Evolutionary conservation across 2,113 vertebrate genomes (phyloP).

Genomic region (Larimichthys polyactis): DNA sequence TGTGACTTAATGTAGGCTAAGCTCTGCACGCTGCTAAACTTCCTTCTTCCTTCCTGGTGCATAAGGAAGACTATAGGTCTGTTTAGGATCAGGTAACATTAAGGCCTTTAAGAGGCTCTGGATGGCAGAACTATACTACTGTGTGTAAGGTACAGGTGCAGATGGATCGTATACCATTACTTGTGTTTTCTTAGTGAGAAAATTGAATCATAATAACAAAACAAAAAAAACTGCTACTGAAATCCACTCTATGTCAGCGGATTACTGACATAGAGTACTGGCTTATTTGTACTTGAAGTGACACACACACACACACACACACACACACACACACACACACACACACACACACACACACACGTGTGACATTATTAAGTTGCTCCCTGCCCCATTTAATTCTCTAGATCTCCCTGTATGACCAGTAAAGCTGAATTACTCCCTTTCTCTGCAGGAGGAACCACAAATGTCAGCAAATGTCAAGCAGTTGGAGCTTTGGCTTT

Average conservation of each 20-base stretch:
- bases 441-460: slow-evolving; percentile 71
- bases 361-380: slow-evolving; percentile 75
- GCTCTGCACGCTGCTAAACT: slow-evolving; percentile 43
- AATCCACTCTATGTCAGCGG: slow-evolving; percentile 4
- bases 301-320: too few relatives aligned
- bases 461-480: slow-evolving; percentile 84
- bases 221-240: not conserved
- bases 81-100: slow-evolving; percentile 40
- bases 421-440: slow-evolving; percentile 68
- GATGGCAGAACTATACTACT: not conserved
- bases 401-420: slow-evolving; percentile 60
- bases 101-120: slow-evolving; percentile 4
- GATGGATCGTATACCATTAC: not conserved
- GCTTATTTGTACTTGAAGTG: slow-evolving; percentile 11
- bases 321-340: slow-evolving; percentile 8
- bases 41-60: slow-evolving; percentile 43
- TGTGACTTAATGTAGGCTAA: slow-evolving; percentile 60
- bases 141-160: slow-evolving; percentile 30
- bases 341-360: slow-evolving; percentile 18
- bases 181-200: not conserved
- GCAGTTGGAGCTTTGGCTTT: slow-evolving; percentile 66
- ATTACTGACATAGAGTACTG: too few relatives aligned
- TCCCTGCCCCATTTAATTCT: slow-evolving; percentile 55
- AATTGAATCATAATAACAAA: too few relatives aligned
- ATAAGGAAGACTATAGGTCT: slow-evolving; percentile 32